Evolutionary conservation across 2,888 invertebrate species (phyloP), one percentile per base, ranked within the genome.

Genomic region (Tribolium freemani): DNA sequence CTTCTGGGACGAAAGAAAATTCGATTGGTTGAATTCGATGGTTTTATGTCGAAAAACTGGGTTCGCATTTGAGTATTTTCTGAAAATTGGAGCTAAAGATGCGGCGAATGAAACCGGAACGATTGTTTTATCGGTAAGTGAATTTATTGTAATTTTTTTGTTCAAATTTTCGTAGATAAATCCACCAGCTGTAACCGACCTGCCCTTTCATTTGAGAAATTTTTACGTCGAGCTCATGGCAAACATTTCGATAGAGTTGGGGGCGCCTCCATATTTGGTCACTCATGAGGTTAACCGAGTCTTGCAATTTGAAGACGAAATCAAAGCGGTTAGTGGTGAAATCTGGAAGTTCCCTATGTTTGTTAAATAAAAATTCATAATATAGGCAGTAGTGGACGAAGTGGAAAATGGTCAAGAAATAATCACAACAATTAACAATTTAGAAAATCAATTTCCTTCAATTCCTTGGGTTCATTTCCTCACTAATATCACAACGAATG

Each of bases 391-490:
- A 72, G 11, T 31, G 76, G 75, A 73, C 75, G 66, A 76, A 54
- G 74, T 74, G 38, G 56, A 68, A 13, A 69, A 63, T 13, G 57
- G 56, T 1, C 21, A 57, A 31, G 57, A 69, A 50, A 11, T 11
- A 13, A 31, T 63, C 11, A 10, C 56, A 20, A 50, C 6, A 2
- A 13, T 64, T 46, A 13, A 38, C 11, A 30, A 20, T 31, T 5
- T 58, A 70, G 11, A 75, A 77, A 31, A 50, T 71, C 30, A 74
- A 72, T 9, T 54, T 38, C 78, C 75, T 5, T 69, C 75, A 53
- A 73, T 82, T 6, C 73, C 79, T 50, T 84, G 84, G 84, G 9
- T 80, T 26, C 71, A 78, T 11, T 82, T 83, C 53, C 63, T 84
- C 8, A 76, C 71, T 48, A 76, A 81, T 48, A 73, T 84, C 5